Evolutionary conservation across 2,797 vertebrate genomes (phyloP), one percentile per base, ranked within the genome.

Genomic region (Tauraco hartlaubi): DNA sequence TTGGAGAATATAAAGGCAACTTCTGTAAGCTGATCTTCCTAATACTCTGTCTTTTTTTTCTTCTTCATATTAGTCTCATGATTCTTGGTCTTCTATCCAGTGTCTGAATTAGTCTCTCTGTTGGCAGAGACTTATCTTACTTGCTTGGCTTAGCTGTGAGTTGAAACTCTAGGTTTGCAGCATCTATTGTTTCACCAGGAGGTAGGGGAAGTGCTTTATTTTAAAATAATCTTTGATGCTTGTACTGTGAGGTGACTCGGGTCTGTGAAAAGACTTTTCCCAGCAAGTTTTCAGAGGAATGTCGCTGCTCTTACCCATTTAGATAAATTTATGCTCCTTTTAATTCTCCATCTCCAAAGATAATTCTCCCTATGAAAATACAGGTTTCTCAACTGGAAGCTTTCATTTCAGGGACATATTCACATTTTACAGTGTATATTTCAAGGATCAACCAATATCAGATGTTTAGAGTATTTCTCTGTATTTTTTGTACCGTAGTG

Each of bases 401-500:
- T 85, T 85, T 85, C 66, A 85, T 72, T 84, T 88, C 46, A 46
- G 59, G 33, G 20, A 1, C 2, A 0, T 51, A 33, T 64, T 46
- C 22, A 4, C 8, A 19, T 82, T 74, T 88, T 71, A n/a, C 33
- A 19, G 8, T 19, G 16, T 35, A 12, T 37, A 19, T 90, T 86
- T 78, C 35, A 56, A 83, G n/a, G 63, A 51, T 79, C 39, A 85
- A 0, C 12, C 6, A 77, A 1, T 74, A 37, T 88, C 62, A 75
- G 62, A n/a, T 94, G 71, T 94, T 89, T 12, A 41, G 78, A 71
- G 75, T 84, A 78, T 46, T 95, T 31, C 33, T 39, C 88, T 90
- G 51, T 82, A 81, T 68, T 94, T 79, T 81, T 77, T 84, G 58
- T 90, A 84, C 63, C 41, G 18, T 55, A 4, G 9, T 80, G 75